Evolutionary conservation across 2,797 vertebrate genomes (phyloP), one percentile per base, ranked within the genome.

Genomic region (Eleutherodactylus coqui): DNA sequence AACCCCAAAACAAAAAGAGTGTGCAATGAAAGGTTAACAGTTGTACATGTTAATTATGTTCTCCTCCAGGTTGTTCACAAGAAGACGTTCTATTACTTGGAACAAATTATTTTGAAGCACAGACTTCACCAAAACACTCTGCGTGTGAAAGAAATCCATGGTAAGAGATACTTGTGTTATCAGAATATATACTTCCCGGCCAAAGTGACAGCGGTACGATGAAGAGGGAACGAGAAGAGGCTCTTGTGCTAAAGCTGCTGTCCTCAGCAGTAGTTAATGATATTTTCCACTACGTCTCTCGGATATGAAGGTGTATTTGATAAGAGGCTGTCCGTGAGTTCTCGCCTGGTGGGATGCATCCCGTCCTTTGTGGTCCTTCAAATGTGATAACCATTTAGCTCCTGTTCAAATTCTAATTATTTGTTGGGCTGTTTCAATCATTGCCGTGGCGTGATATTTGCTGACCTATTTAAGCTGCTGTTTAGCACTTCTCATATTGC

Each of bases 31-130:
- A n/a, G n/a, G n/a, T n/a, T 60, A 32, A n/a, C 10, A 41, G 64
- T 13, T 41, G 10, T 41, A 29, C 14, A 6, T 70, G 4, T 41
- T 29, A 5, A 36, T 58, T 45, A 4, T 75, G 13, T 51, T 53
- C 9, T 79, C 64, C 29, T 82, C 36, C 90, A 99, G 98, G 98
- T 97, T 27, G 76, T 92, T 86, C 98, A 99, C 92, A 99, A 98
- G 92, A 99, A 99, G 93, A 99, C 98, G 0, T 99, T 99, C 92
- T 99, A 95, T 91, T 99, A 99, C 89, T 90, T 99, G 90, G 98
- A 99, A 88, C 98, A 99, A 91, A 93, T 98, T 92, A 97, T 99
- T 92, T 93, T 99, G 76, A 99, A 99, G 89, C 97, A 99, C 89
- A 97, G 95, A 90, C 95, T 99, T 85, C 97, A 99, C 87, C 96